These are phyloP conservation scores for Gallinago solitaria DNA, from an alignment of 2,797 vertebrate genomes.

Conservation along the genomic window DNA sequence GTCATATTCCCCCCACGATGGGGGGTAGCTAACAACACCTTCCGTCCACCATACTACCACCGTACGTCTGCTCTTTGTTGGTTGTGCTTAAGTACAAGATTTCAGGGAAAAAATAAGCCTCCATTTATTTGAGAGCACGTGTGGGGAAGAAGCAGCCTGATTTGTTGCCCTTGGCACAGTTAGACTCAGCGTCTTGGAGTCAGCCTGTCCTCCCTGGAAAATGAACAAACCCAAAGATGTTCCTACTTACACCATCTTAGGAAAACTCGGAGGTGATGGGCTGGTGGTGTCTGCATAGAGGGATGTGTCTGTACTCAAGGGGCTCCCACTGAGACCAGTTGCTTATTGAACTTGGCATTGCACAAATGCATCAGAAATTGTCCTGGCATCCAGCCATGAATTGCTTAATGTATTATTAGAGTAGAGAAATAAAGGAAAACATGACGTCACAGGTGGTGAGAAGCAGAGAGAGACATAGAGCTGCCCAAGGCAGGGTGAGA, in stretches of 20 bases:
- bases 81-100: not conserved
- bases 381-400: not conserved
- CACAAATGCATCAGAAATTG: not conserved
- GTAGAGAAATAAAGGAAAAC: not conserved
- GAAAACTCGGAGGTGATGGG: not conserved
- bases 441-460: not conserved
- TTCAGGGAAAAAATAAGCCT: not conserved
- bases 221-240: not conserved
- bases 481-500: not conserved
- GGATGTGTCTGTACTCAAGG: not conserved
- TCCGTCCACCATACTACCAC: constrained; percentile 97
- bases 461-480: not conserved
- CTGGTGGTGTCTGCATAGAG: not conserved
- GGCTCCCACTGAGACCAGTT: not conserved
- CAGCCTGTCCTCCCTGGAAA: not conserved
- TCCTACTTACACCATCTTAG: not conserved
- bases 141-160: not conserved
- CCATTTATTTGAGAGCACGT: not conserved
- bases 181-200: not conserved
- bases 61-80: constrained; percentile 78
- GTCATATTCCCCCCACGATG: constrained; percentile 97
- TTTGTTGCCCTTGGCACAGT: not conserved
- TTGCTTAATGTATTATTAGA: not conserved
- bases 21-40: constrained; percentile 92
- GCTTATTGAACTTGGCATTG: not conserved